Evolutionary conservation across 2,797 vertebrate species (phyloP).

Genomic region (Thunnus albacares): DNA sequence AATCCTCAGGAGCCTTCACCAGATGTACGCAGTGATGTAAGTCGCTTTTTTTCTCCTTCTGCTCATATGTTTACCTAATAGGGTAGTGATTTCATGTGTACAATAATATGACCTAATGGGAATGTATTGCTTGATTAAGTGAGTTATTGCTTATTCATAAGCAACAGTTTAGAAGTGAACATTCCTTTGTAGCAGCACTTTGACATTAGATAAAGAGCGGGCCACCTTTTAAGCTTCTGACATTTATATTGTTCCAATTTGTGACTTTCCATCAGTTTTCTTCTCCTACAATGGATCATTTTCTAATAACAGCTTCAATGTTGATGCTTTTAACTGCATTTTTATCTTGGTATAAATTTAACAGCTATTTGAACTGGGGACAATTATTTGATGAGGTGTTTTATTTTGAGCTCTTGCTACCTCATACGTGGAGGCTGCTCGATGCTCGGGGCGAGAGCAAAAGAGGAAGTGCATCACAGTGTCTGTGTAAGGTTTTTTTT

Average conservation of each 20-base stretch:
- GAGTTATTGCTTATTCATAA: not conserved
- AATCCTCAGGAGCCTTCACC: slow-evolving; percentile 92
- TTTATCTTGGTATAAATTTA: not conserved
- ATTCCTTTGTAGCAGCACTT: not conserved
- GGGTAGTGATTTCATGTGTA: not conserved
- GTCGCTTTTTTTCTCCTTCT: slow-evolving; percentile 30
- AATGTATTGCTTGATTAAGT: not conserved
- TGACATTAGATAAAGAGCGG: not conserved
- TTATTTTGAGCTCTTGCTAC: slow-evolving; percentile 26
- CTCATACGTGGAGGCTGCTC: slow-evolving; percentile 25
- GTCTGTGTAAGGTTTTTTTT: slow-evolving; percentile 35
- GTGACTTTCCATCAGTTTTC: slow-evolving; percentile 4
- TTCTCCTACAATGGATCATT: slow-evolving; percentile 13
- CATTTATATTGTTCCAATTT: slow-evolving; percentile 1
- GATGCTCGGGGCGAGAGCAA: slow-evolving; percentile 31
- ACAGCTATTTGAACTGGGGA: not conserved
- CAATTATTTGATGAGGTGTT: not conserved
- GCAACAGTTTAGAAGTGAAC: not conserved
- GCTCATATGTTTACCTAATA: not conserved
- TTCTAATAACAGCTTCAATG: not conserved
- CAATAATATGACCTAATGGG: not conserved
- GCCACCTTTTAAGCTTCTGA: not conserved
- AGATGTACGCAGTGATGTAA: slow-evolving; percentile 93
- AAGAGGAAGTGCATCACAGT: slow-evolving; percentile 65
- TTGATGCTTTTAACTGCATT: not conserved